Evolutionary conservation across 2,888 invertebrate species (phyloP).

Genomic region (Pachydiplax longipennis): DNA sequence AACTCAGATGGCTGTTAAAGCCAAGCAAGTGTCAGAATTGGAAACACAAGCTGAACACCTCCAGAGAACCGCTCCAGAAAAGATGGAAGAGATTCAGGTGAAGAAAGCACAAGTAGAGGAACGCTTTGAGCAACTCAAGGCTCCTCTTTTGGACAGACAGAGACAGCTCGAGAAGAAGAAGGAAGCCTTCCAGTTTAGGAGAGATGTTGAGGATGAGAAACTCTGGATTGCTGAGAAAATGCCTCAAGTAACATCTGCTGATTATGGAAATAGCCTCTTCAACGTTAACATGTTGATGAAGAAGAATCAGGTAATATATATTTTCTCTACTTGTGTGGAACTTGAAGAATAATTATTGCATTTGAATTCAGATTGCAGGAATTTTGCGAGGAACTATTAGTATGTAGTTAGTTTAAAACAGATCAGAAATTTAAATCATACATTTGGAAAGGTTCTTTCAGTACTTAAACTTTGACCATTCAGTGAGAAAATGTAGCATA

Average conservation of each 20-base stretch:
- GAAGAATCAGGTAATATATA: slow-evolving; percentile 76
- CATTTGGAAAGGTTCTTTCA: too few species aligned
- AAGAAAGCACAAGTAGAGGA: slow-evolving; percentile 95
- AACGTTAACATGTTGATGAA: slow-evolving; percentile 98
- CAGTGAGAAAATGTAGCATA: too few species aligned
- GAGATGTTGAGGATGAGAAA: slow-evolving; percentile 98
- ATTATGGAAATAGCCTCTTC: slow-evolving; percentile 96
- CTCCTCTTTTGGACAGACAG: slow-evolving; percentile 89
- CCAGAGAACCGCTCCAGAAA: slow-evolving; percentile 93
- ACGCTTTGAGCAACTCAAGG: slow-evolving; percentile 93
- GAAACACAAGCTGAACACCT: slow-evolving; percentile 95
- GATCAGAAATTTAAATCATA: too few species aligned
- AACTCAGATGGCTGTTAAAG: slow-evolving; percentile 96
- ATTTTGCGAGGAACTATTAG: too few species aligned
- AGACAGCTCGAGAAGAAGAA: slow-evolving; percentile 95
- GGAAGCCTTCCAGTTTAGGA: slow-evolving; percentile 95
- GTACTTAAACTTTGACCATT: too few species aligned
- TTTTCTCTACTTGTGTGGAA: too few species aligned
- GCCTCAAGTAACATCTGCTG: slow-evolving; percentile 88
- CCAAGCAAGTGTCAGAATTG: slow-evolving; percentile 91
- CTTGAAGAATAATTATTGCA: too few species aligned
- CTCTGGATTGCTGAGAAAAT: slow-evolving; percentile 98
- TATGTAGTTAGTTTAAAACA: too few species aligned
- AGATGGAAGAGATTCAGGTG: slow-evolving; percentile 92
- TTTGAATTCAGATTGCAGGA: too few species aligned